phyloP scores from a whole-genome alignment of 1,140 invertebrate species.

The Hyphantria cunea region DNA sequence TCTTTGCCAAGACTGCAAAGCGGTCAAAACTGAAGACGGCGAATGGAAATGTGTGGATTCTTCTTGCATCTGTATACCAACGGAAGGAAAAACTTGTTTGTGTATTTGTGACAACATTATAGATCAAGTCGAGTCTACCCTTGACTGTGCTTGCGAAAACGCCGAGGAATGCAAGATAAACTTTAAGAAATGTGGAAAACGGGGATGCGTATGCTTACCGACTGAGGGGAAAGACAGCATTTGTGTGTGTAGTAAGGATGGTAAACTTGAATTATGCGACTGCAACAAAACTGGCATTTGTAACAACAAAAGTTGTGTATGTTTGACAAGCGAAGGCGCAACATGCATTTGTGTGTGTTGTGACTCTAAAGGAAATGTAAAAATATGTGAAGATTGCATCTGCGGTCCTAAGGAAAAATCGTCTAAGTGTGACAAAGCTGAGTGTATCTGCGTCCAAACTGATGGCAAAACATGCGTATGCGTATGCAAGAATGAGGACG shows the following conservation, averaged over 20 bases:
- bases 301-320: constrained; percentile 25
- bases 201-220: constrained; percentile 27
- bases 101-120: constrained; percentile 8
- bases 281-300: constrained; percentile 30
- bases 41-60: constrained; percentile 18
- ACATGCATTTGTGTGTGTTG: constrained; percentile 31
- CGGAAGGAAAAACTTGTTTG: constrained; percentile 4
- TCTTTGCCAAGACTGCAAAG: constrained; percentile 8
- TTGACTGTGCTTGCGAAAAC: constrained; percentile 11
- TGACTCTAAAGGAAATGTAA: constrained; percentile 3
- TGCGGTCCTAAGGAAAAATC: background rate
- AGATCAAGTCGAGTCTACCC: constrained; percentile 5
- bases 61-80: constrained; percentile 14
- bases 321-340: constrained; percentile 18
- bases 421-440: constrained; percentile 32
- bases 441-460: constrained; percentile 29
- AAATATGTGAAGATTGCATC: background rate
- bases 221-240: constrained; percentile 30
- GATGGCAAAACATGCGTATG: constrained; percentile 33
- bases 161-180: constrained; percentile 16
- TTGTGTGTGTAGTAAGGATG: constrained; percentile 24
- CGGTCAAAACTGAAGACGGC: background rate
- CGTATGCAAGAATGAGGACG: constrained; percentile 31
- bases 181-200: constrained; percentile 35
- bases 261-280: constrained; percentile 9